Conservation (phyloP, 1,140 invertebrate species). For the Ceratosolen solmsi region DNA sequence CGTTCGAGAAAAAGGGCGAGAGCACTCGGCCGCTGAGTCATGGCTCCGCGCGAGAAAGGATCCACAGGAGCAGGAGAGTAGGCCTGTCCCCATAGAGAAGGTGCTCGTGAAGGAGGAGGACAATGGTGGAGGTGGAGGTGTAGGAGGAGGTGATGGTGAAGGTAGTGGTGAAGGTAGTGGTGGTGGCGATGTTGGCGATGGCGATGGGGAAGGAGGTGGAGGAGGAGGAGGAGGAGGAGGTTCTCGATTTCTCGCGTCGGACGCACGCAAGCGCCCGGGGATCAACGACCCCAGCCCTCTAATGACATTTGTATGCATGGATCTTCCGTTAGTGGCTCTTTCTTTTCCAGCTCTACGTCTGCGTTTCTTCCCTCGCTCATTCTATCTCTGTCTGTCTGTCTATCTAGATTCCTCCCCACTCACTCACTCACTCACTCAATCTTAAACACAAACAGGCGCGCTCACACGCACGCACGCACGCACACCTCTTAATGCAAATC, state of each 20-base stretch:
- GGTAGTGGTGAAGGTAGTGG: too few relatives aligned
- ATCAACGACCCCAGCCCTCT: conserved; percentile 43
- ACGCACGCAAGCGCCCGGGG: not conserved
- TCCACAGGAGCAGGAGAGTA: conserved; percentile 2
- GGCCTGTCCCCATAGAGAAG: not conserved
- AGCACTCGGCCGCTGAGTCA: conserved; percentile 2
- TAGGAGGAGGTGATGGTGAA: too few relatives aligned
- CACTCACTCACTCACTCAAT: too few relatives aligned
- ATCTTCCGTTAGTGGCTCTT: conserved; percentile 37
- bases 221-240: not conserved
- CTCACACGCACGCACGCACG: too few relatives aligned
- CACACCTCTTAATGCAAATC: too few relatives aligned
- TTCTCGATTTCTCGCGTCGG: conserved; percentile 35
- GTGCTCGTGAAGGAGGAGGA: not conserved
- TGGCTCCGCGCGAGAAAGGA: conserved; percentile 10
- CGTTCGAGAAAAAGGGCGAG: conserved; percentile 5
- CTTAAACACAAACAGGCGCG: too few relatives aligned
- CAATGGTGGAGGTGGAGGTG: too few relatives aligned
- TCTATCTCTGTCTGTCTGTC: too few relatives aligned
- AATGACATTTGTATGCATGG: conserved; percentile 47
- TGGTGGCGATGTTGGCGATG: too few relatives aligned
- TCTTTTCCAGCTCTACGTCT: not conserved
- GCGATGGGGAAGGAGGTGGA: not conserved
- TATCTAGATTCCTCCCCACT: too few relatives aligned
- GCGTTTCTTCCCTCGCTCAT: too few relatives aligned